Percentiles rank a stretch among this genome's conserved stretches.
Evolutionary conservation across 2,888 invertebrate genomes (phyloP).

Genomic region (Bruchidius siliquastri): DNA sequence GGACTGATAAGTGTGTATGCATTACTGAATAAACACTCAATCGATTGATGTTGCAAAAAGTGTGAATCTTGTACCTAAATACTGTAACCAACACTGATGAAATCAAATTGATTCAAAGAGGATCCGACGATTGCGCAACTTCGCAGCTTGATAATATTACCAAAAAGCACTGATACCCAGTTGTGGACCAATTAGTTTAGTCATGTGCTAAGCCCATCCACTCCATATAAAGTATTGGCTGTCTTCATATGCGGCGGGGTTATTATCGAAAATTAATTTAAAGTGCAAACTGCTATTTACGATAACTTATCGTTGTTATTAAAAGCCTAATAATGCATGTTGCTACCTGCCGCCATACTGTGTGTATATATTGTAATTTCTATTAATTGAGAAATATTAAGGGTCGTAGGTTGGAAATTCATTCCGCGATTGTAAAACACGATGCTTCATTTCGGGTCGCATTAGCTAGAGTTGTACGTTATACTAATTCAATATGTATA

Average conservation of each 20-base stretch:
- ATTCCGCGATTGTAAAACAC: slow-evolving; percentile 18
- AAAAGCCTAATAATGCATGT: slow-evolving; percentile 38
- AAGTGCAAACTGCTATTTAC: slow-evolving; percentile 36
- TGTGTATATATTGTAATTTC: slow-evolving; percentile 35
- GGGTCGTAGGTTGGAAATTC: slow-evolving; percentile 34
- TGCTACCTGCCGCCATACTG: slow-evolving; percentile 22
- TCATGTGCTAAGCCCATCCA: background rate
- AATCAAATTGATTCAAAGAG: too few species aligned
- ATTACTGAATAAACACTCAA: too few species aligned
- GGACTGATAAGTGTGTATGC: too few species aligned
- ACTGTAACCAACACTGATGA: too few species aligned
- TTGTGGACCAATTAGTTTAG: background rate
- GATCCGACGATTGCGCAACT: too few species aligned
- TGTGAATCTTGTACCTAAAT: too few species aligned
- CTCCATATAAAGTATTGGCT: background rate
- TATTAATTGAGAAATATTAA: slow-evolving; percentile 42
- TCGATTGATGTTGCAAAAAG: too few species aligned
- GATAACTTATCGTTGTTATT: slow-evolving; percentile 37
- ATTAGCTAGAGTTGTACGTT: background rate
- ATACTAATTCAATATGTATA: background rate
- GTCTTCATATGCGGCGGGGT: slow-evolving; percentile 9
- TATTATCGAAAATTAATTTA: slow-evolving; percentile 36
- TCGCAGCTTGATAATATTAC: background rate
- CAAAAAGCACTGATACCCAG: background rate
- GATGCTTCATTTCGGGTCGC: background rate